phyloP scores from a whole-genome alignment of 2,113 vertebrate species.

The Oriolus oriolus region DNA sequence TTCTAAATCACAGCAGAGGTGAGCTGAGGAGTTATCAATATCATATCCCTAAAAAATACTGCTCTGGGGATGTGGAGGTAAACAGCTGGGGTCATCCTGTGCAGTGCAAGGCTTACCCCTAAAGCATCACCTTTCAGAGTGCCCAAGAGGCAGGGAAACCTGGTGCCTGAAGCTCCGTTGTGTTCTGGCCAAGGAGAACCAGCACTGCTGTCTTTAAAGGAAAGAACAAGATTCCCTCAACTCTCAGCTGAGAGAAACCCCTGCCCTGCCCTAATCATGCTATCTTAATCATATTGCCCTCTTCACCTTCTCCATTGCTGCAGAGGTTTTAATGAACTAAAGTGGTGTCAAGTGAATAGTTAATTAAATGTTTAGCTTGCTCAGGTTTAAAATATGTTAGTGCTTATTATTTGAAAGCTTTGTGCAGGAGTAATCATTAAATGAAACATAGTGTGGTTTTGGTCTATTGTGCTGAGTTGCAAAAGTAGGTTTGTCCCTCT shows the following conservation, averaged over 20 bases:
- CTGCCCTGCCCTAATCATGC: neutral
- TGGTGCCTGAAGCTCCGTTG: neutral
- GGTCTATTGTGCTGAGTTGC: neutral
- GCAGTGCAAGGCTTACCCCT: neutral
- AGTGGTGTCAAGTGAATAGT: neutral
- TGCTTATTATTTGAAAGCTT: conserved; percentile 11
- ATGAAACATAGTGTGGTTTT: neutral
- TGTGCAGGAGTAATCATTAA: neutral
- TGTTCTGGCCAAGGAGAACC: neutral
- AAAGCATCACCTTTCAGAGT: neutral
- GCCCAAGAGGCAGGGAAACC: neutral
- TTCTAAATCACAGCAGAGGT: neutral
- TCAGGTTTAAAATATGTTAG: conserved; percentile 8
- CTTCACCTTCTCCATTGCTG: neutral
- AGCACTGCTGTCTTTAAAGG: neutral
- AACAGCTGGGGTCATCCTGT: neutral
- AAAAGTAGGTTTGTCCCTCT: neutral
- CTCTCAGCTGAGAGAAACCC: neutral
- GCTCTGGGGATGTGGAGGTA: neutral
- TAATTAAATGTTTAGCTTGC: conserved; percentile 21
- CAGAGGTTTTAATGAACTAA: neutral
- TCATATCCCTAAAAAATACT: neutral
- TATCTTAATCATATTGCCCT: neutral
- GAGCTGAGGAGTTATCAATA: neutral
- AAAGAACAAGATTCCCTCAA: neutral